Evolutionary conservation across 92 coral and sea anemone species (phyloP).

Genomic region (Diadumene lineata): DNA sequence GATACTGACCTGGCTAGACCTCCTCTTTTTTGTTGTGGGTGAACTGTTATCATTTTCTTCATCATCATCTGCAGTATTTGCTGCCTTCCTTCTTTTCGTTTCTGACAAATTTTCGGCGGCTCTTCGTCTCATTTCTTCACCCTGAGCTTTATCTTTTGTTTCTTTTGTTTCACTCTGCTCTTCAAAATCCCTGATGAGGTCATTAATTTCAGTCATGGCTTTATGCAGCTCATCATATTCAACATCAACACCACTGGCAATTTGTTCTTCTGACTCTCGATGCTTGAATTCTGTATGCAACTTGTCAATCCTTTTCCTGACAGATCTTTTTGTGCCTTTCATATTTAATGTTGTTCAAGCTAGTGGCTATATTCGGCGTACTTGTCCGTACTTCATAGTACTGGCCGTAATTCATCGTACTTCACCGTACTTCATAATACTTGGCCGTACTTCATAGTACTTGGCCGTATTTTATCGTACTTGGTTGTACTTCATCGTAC

Average conservation of each 20-base stretch:
- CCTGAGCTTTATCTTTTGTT: conserved; percentile 37
- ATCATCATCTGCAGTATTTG: too few relatives aligned
- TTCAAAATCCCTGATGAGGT: conserved; percentile 29
- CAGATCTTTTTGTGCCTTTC: conserved; percentile 50
- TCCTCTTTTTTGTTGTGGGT: too few relatives aligned
- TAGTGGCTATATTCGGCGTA: background rate
- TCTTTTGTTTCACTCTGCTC: conserved; percentile 26
- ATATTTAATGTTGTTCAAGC: conserved; percentile 5
- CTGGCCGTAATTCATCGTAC: too few relatives aligned
- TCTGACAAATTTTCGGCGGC: too few relatives aligned
- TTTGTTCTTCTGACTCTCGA: conserved; percentile 29
- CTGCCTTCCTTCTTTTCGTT: too few relatives aligned
- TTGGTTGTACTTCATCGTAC: too few relatives aligned
- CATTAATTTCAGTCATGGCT: conserved; percentile 38
- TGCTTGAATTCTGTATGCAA: conserved; percentile 26
- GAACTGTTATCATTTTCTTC: too few relatives aligned
- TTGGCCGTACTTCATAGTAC: too few relatives aligned
- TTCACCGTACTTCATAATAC: too few relatives aligned
- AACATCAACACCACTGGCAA: conserved; percentile 56
- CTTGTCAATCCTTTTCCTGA: conserved; percentile 47
- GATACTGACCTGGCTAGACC: too few relatives aligned
- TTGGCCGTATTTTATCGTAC: too few relatives aligned
- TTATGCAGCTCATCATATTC: conserved; percentile 53
- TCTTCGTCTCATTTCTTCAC: conserved; percentile 30
- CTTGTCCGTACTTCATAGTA: too few relatives aligned